These are phyloP conservation scores for Spea hammondii DNA, from an alignment of 2,797 vertebrate genomes.

Conservation along the genomic window DNA sequence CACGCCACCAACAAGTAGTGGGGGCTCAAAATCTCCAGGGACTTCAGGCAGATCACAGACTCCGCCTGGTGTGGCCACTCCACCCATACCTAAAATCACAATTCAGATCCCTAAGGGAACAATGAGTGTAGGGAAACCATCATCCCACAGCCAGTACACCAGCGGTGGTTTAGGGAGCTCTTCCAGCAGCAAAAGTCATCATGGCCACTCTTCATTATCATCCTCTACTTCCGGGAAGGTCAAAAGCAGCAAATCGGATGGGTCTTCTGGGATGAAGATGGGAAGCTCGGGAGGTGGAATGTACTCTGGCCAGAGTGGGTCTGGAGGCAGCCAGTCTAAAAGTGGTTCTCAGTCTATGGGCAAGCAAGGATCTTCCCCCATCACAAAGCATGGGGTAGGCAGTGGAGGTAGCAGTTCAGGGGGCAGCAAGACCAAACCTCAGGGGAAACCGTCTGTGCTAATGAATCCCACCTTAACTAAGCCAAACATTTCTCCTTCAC, in stretches of 20 bases:
- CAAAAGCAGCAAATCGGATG: slow-evolving; percentile 89
- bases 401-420: slow-evolving; percentile 79
- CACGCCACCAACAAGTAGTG: slow-evolving; percentile 90
- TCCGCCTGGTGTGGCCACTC: slow-evolving; percentile 91
- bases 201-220: slow-evolving; percentile 89
- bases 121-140: slow-evolving; percentile 89
- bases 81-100: slow-evolving; percentile 96
- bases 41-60: slow-evolving; percentile 94
- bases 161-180: slow-evolving; percentile 78
- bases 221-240: slow-evolving; percentile 86
- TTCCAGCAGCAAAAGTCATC: slow-evolving; percentile 91
- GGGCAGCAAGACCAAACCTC: slow-evolving; percentile 86
- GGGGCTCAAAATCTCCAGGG: slow-evolving; percentile 93
- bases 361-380: slow-evolving; percentile 92
- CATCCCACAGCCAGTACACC: slow-evolving; percentile 89
- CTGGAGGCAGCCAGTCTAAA: slow-evolving; percentile 83
- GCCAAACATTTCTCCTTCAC: slow-evolving; percentile 96
- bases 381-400: slow-evolving; percentile 89
- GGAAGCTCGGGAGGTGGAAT: slow-evolving; percentile 72
- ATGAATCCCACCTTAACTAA: slow-evolving; percentile 93
- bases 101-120: slow-evolving; percentile 96
- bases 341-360: slow-evolving; percentile 87
- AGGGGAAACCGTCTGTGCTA: slow-evolving; percentile 92
- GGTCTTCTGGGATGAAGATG: slow-evolving; percentile 78
- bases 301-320: slow-evolving; percentile 78